Conservation (phyloP, 1,140 invertebrate genomes). For the Polypedilum vanderplanki region DNA sequence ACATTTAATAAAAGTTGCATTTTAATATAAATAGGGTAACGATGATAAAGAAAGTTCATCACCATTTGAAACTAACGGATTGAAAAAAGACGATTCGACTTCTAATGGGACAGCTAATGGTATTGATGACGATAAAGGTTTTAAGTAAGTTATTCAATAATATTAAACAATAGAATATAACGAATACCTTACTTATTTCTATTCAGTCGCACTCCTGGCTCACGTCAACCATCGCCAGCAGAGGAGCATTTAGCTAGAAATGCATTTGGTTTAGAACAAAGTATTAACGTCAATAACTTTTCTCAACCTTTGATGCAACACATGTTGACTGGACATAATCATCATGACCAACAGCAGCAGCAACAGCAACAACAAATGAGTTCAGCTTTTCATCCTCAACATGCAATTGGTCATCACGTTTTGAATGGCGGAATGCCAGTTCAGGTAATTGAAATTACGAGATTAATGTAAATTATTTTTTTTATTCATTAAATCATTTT, state of each 20-base stretch:
- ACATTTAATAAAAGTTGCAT: not conserved
- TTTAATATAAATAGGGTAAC: conserved; percentile 41
- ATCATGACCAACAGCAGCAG: conserved; percentile 37
- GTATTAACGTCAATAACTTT: conserved; percentile 37
- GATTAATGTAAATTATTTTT: not conserved
- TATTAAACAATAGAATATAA: not conserved
- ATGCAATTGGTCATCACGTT: conserved; percentile 42
- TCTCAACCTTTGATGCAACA: conserved; percentile 41
- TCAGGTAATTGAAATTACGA: conserved; percentile 36
- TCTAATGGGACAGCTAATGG: conserved; percentile 71
- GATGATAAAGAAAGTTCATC: conserved; percentile 61
- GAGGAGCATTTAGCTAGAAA: conserved; percentile 53
- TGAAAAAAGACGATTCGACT: conserved; percentile 56
- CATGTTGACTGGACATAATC: conserved; percentile 38
- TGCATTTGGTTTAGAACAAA: conserved; percentile 38
- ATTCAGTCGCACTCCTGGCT: conserved; percentile 76
- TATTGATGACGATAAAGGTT: conserved; percentile 81
- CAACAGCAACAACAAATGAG: conserved; percentile 34
- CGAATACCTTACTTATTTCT: not conserved
- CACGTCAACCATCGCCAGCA: conserved; percentile 80
- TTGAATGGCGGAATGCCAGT: conserved; percentile 44
- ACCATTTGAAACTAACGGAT: conserved; percentile 54
- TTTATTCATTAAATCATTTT: no score
- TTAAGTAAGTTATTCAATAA: conserved; percentile 65
- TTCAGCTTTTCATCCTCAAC: conserved; percentile 38